Conservation (phyloP, 2,797 vertebrate species). For the Aphelocoma californica region DNA sequence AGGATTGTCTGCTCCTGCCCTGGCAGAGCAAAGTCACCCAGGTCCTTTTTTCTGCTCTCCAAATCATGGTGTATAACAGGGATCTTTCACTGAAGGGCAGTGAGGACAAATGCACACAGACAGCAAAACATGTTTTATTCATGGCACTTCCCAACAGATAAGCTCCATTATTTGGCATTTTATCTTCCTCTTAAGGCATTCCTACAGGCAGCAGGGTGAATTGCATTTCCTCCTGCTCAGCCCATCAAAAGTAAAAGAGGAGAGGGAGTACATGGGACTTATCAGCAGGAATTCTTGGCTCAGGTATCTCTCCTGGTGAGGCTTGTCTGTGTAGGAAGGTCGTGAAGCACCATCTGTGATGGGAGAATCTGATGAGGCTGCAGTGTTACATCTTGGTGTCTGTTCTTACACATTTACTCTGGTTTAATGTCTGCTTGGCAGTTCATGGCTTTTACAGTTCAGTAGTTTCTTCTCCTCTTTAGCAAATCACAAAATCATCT, state of each 20-base stretch:
- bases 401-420: background rate
- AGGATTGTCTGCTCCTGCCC: background rate
- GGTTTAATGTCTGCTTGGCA: background rate
- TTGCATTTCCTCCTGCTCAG: background rate
- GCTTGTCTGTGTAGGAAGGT: background rate
- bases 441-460: background rate
- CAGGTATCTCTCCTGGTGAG: background rate
- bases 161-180: constrained; percentile 9
- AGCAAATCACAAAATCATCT: background rate
- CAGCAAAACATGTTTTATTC: constrained; percentile 49
- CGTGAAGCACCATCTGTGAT: background rate
- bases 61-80: background rate
- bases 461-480: background rate
- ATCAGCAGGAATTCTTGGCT: background rate
- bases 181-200: background rate
- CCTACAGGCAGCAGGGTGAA: background rate
- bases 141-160: background rate
- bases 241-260: background rate
- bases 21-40: background rate
- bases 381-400: background rate
- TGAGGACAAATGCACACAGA: background rate
- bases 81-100: background rate
- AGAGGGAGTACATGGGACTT: background rate
- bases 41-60: background rate
- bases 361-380: background rate